Evolutionary conservation across 1,140 invertebrate species (phyloP).

Genomic region (Ruditapes philippinarum): DNA sequence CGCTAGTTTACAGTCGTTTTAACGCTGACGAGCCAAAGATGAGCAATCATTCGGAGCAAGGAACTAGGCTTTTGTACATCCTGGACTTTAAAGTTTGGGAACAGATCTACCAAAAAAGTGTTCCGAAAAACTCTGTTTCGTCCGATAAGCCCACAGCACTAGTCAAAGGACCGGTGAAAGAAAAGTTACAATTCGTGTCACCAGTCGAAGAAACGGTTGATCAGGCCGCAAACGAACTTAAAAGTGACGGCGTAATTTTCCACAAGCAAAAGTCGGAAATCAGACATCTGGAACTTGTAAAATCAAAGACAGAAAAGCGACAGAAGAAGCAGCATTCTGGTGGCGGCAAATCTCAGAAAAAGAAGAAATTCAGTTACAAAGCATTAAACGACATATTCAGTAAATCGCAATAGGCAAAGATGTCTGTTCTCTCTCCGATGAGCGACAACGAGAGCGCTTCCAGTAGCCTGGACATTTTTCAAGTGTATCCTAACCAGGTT

Average conservation of each 20-base stretch:
- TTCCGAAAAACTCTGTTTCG: neutral
- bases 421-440: neutral
- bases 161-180: neutral
- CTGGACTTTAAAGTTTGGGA: neutral
- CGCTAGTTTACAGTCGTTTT: too few species aligned
- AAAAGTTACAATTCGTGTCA: neutral
- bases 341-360: neutral
- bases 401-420: neutral
- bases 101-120: neutral
- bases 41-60: neutral
- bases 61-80: neutral
- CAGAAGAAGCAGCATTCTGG: neutral
- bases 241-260: neutral
- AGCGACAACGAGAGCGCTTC: neutral
- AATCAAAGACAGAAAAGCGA: neutral
- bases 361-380: neutral
- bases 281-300: neutral
- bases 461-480: neutral
- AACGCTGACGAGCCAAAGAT: too few species aligned
- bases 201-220: neutral
- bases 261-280: too few species aligned
- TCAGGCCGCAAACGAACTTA: neutral
- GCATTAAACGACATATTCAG: neutral
- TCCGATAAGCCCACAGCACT: neutral
- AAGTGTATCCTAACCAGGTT: neutral